Evolutionary conservation across 92 coral and sea anemone species (phyloP).

Genomic region (Virgularia gustaviana): DNA sequence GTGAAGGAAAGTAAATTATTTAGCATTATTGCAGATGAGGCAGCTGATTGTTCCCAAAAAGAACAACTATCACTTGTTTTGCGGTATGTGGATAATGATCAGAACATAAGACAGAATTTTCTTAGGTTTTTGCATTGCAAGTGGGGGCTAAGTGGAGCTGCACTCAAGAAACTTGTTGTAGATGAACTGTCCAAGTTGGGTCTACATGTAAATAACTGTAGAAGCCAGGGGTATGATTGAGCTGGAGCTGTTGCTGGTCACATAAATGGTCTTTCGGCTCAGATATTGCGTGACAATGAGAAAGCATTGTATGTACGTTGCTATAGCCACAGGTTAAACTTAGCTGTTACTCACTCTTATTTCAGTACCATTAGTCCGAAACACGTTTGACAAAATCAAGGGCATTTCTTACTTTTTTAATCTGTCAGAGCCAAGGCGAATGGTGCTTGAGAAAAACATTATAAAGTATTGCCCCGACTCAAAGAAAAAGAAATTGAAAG

Average conservation of each 20-base stretch:
- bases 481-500: not conserved
- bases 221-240: not conserved
- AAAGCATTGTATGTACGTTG: not conserved
- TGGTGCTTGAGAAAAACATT: not conserved
- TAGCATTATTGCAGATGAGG: slow-evolving; percentile 10
- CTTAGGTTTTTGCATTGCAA: not conserved
- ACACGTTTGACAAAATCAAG: too few species aligned
- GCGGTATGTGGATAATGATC: not conserved
- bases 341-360: not conserved
- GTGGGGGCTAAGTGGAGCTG: not conserved
- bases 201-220: too few species aligned
- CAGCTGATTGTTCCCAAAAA: not conserved
- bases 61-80: not conserved
- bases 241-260: not conserved
- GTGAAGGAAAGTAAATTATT: slow-evolving; percentile 4
- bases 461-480: not conserved
- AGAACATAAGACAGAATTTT: not conserved
- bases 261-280: not conserved
- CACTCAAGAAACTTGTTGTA: not conserved
- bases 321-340: not conserved
- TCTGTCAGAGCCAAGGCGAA: not conserved
- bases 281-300: not conserved
- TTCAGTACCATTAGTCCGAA: too few species aligned
- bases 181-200: not conserved
- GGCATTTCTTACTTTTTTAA: not conserved